Evolutionary conservation across 2,113 vertebrate genomes (phyloP).

Genomic region (Petrocephalus microphthalmus): DNA sequence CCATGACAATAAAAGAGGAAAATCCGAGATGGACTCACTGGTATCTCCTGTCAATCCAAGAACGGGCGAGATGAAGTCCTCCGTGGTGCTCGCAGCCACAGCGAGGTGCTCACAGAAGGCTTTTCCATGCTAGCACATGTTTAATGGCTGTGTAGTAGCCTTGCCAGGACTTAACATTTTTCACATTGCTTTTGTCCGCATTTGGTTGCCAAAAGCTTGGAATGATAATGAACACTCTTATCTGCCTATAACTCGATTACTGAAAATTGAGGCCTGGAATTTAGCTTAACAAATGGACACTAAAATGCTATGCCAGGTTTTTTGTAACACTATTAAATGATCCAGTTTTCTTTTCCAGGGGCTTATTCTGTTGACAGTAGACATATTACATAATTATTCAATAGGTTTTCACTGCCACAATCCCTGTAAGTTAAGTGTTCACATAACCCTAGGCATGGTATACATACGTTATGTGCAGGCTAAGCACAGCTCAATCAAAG

Average conservation of each 20-base stretch:
- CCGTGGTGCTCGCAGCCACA: neutral
- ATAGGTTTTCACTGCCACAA: neutral
- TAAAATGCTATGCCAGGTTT: neutral
- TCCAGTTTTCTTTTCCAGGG: neutral
- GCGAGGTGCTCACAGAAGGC: neutral
- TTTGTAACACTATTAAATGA: neutral
- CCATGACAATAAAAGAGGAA: neutral
- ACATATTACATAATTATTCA: conserved; percentile 7
- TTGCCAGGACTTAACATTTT: neutral
- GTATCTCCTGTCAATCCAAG: neutral
- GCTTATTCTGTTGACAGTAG: conserved; percentile 8
- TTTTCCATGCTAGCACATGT: neutral
- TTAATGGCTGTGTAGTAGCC: neutral
- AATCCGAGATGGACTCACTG: neutral
- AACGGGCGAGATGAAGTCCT: neutral
- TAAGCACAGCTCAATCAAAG: neutral
- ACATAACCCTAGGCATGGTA: neutral
- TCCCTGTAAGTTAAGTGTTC: neutral
- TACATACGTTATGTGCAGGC: neutral
- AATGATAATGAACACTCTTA: neutral
- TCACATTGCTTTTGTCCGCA: conserved; percentile 4
- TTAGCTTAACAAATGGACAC: neutral
- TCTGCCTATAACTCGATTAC: conserved; percentile 18
- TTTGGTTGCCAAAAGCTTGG: neutral
- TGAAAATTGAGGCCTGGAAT: conserved; percentile 12